Base-by-base conservation (phyloP, 2,888 invertebrate species). In the Ichneumoninae sp. region DNA sequence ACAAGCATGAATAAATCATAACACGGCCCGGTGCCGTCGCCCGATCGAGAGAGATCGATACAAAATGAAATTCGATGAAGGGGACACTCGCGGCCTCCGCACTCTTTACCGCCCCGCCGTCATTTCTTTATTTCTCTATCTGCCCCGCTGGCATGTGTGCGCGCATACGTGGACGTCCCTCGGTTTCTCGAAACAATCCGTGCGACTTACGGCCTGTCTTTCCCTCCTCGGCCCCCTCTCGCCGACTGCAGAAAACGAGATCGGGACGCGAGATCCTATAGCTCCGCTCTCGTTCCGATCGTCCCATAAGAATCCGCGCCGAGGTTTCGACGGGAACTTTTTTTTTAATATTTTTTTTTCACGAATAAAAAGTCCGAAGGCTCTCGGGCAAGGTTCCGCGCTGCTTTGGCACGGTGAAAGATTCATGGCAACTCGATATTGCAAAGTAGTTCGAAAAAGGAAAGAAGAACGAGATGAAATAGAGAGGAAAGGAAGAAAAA, bases 341-440 rank as follows among this genome's bases (percentile, higher is more conserved):
- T n/a, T 8, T 63, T 65, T 30, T 44, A 26, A 26, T 47, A 40
- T 60, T 19, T 63, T 57, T 76, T 69, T 83, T 76, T 80, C 71
- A 52, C 50, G 54, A 81, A 85, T 85, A 85, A 82, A 85, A 85
- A 82, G 75, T 75, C 82, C 52, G 81, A 65, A 76, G 81, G 16
- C 60, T 33, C 60, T 33, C 33, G 75, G 70, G 75, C 75, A 63
- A 80, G 84, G 57, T 52, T 52, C 52, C 65, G 74, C 66, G 36
- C 82, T 66, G 82, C 82, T 82, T 82, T 85, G 85, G 82, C 82
- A 85, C 82, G 79, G 71, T 85, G 79, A 82, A 76, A 85, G 85
- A 85, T 85, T 85, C 85, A 85, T 85, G 85, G 85, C 82, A 80
- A 85, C 82, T 82, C 85, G 85, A 85, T 85, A 85, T 85, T 85